Conservation (phyloP, 2,888 invertebrate genomes). For the Teleogryllus oceanicus region DNA sequence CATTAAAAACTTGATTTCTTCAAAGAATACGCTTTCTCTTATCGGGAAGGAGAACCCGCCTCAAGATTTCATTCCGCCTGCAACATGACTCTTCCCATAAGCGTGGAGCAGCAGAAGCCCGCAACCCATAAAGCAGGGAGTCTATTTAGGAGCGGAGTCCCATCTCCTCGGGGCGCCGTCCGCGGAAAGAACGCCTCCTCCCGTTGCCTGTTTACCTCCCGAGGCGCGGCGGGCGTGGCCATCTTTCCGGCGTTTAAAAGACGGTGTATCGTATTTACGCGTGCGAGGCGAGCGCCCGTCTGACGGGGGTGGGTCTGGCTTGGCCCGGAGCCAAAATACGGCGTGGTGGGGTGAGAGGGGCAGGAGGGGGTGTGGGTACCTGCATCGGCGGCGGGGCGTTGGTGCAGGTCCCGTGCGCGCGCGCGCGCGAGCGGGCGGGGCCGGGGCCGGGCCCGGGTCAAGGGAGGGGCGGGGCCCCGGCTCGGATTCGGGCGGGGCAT, state of each 20-base stretch:
- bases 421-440: neutral
- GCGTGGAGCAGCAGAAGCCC: too few relatives aligned
- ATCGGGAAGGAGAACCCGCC: too few relatives aligned
- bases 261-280: neutral
- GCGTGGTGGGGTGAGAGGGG: neutral
- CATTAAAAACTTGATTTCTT: too few relatives aligned
- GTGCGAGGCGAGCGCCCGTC: neutral
- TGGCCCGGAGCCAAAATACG: neutral
- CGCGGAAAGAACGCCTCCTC: too few relatives aligned
- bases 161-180: too few relatives aligned
- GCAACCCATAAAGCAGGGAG: too few relatives aligned
- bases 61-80: too few relatives aligned
- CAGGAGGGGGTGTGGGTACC: neutral
- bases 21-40: too few relatives aligned
- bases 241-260: neutral
- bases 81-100: too few relatives aligned
- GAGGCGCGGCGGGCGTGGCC: neutral
- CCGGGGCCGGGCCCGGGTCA: neutral
- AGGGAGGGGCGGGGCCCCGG: neutral
- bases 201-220: neutral
- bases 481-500: slow-evolving; percentile 18
- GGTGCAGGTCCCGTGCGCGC: neutral
- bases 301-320: neutral
- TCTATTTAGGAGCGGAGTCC: too few relatives aligned
- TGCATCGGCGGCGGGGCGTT: neutral